phyloP scores from a whole-genome alignment of 2,888 invertebrate genomes.

The Entomobrya proxima region DNA sequence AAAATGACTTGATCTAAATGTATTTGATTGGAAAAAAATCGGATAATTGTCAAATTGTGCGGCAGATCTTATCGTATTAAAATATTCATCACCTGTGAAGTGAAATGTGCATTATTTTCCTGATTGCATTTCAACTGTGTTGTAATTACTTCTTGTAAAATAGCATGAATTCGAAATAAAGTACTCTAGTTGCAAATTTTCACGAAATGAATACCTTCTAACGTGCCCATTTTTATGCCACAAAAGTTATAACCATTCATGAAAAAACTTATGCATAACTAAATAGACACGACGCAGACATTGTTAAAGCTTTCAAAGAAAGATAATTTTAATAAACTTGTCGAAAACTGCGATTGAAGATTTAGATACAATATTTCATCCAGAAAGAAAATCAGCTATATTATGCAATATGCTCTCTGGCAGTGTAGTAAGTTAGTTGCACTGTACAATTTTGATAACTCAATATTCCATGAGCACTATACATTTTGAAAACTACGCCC shows the following conservation, averaged over 20 bases:
- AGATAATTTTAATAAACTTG: neutral
- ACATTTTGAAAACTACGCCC: neutral
- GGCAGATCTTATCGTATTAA: conserved; percentile 37
- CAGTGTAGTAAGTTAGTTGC: no score
- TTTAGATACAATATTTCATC: neutral
- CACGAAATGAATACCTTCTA: neutral
- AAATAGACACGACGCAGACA: no score
- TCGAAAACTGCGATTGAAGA: conserved; percentile 13
- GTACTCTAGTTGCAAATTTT: conserved; percentile 46
- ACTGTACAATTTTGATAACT: neutral
- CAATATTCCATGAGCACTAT: neutral
- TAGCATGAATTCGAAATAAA: conserved; percentile 62
- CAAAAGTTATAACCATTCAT: neutral
- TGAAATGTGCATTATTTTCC: conserved; percentile 60
- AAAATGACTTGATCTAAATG: conserved; percentile 11
- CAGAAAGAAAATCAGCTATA: neutral
- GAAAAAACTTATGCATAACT: no score
- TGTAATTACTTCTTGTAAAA: conserved; percentile 54
- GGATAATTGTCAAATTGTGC: conserved; percentile 22
- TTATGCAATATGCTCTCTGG: neutral
- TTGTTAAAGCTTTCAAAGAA: neutral
- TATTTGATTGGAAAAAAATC: conserved; percentile 26
- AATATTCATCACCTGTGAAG: conserved; percentile 43
- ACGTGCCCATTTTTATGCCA: neutral
- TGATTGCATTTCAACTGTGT: conserved; percentile 58